Percentiles rank a stretch among this genome's conserved stretches.
phyloP scores from a whole-genome alignment of 2,113 vertebrate species.

The Prionailurus viverrinus region DNA sequence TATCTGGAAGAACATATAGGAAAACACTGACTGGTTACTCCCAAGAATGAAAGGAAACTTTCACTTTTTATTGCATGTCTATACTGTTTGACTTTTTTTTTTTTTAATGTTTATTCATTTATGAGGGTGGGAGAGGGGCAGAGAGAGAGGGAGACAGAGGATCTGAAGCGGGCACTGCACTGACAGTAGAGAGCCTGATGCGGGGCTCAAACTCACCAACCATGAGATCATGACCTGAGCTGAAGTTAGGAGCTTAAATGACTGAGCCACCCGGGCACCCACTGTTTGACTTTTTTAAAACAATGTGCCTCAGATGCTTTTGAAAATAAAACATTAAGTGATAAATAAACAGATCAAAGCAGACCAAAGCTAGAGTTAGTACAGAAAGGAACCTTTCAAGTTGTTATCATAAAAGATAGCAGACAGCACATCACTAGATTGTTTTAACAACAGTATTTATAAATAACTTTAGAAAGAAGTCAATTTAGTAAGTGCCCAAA shows the following conservation, averaged over 20 bases:
- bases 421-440: background rate
- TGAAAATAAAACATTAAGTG: background rate
- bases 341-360: constrained; percentile 1
- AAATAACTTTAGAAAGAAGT: background rate
- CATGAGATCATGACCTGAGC: no score
- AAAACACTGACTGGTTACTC: background rate
- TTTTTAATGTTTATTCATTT: no score
- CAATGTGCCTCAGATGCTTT: background rate
- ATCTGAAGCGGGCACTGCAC: no score
- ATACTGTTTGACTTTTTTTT: background rate
- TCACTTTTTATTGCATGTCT: background rate
- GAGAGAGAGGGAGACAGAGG: no score
- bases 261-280: no score
- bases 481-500: background rate
- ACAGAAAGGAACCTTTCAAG: background rate
- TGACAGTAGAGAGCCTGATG: no score
- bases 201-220: no score
- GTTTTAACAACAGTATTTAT: background rate
- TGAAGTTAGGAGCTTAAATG: no score
- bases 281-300: background rate
- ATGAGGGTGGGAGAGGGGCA: no score
- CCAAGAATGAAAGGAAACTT: background rate
- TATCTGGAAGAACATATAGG: background rate
- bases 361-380: background rate
- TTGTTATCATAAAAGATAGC: background rate